Percentiles rank a stretch among this genome's conserved stretches.
Evolutionary conservation across 2,888 invertebrate genomes (phyloP).

Genomic region (Dascillus cervinus): DNA sequence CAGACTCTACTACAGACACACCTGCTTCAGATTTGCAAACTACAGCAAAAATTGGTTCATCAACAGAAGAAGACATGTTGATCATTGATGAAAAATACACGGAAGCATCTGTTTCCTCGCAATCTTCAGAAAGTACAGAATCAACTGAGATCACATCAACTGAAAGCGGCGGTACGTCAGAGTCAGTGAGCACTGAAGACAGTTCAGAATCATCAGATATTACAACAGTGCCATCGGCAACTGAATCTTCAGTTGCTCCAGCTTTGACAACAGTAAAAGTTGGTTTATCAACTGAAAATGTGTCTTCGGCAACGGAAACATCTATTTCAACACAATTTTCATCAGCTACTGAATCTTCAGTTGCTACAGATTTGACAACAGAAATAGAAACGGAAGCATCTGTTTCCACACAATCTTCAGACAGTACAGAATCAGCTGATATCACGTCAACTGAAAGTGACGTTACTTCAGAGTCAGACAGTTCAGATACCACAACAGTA

Average conservation of each 20-base stretch:
- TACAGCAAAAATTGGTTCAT: too few relatives aligned
- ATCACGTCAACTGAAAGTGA: conserved; percentile 14
- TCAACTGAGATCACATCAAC: too few relatives aligned
- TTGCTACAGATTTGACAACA: conserved; percentile 8
- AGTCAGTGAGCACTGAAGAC: conserved; percentile 7
- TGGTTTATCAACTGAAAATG: not conserved
- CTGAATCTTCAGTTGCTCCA: conserved; percentile 9
- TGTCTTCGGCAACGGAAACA: conserved; percentile 3
- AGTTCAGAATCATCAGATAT: conserved; percentile 8
- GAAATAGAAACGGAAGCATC: conserved; percentile 9
- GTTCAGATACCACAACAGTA: conserved; percentile 6
- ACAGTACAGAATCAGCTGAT: conserved; percentile 9
- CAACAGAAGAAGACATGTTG: too few relatives aligned
- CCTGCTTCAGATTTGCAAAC: too few relatives aligned
- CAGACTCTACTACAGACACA: too few relatives aligned
- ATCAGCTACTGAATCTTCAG: conserved; percentile 8
- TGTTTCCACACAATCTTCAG: conserved; percentile 5
- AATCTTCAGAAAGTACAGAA: too few relatives aligned
- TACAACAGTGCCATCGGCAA: conserved; percentile 8
- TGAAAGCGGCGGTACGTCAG: conserved; percentile 6
- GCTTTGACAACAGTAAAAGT: conserved; percentile 2
- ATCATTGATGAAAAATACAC: too few relatives aligned
- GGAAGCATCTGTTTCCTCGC: too few relatives aligned
- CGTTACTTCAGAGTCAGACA: conserved; percentile 8
- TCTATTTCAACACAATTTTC: conserved; percentile 10